Conservation (phyloP, 2,113 vertebrate genomes). For the Glaucomys volans region DNA sequence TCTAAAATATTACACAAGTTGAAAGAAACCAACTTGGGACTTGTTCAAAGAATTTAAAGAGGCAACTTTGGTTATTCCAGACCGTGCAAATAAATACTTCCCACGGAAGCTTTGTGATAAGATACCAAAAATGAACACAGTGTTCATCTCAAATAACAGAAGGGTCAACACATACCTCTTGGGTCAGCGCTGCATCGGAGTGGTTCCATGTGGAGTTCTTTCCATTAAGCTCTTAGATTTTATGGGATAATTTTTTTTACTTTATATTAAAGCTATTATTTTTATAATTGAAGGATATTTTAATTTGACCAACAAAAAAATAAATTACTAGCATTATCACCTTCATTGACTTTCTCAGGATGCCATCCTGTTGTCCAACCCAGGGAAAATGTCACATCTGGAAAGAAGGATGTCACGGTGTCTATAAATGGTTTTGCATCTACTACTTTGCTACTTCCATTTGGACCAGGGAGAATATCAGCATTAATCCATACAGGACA, state of each 20-base stretch:
- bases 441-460: slow-evolving; percentile 84
- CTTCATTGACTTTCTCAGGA: slow-evolving; percentile 87
- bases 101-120: neutral
- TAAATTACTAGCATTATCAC: slow-evolving; percentile 78
- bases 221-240: neutral
- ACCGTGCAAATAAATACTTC: neutral
- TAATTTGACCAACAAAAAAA: neutral
- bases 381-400: slow-evolving; percentile 90
- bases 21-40: neutral
- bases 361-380: slow-evolving; percentile 95
- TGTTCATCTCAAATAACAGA: neutral
- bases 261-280: neutral
- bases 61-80: slow-evolving; percentile 3
- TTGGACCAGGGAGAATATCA: slow-evolving; percentile 93
- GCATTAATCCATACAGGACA: slow-evolving; percentile 94
- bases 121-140: neutral
- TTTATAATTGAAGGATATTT: neutral
- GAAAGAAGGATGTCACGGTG: slow-evolving; percentile 84
- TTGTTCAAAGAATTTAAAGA: neutral
- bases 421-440: slow-evolving; percentile 88
- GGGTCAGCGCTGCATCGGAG: neutral
- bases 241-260: neutral
- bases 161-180: neutral
- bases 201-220: too few species aligned
- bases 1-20: neutral